Evolutionary conservation across 2,888 invertebrate genomes (phyloP), one percentile per base, ranked within the genome.

Genomic region (Cerastis leucographa): DNA sequence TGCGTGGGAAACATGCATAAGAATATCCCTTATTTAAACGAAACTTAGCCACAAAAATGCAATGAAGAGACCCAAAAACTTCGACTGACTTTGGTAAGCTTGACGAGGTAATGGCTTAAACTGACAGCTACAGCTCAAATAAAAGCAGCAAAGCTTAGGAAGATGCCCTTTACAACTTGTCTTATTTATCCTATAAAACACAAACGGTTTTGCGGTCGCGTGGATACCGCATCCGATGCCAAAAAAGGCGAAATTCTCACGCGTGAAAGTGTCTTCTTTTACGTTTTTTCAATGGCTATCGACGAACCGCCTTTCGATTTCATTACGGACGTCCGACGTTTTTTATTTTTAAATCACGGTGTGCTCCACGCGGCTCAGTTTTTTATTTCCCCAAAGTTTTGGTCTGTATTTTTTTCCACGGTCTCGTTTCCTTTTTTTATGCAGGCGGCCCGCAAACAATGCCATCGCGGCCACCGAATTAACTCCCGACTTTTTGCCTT

Each of bases 231-330:
- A 85, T 74, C 82, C 90, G 86, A 90, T 89, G 91, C 93, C 92
- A 94, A 95, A 96, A 96, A 95, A 93, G 92, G 93, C 94, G 93
- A 95, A 95, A 96, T 94, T 94, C 96, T 95, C 95, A 95, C 96
- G 95, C 96, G 96, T 93, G 96, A 96, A 96, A 96, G 96, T 96
- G 96, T 65, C 84, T 94, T 95, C 95, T 96, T 96, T 96, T 96
- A 95, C 95, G 91, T 96, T 96, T 96, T 96, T 94, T 95, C 95
- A 94, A 92, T 94, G 94, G 96, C 94, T 94, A 96, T 96, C 96
- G 96, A 96, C 96, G 95, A 95, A 96, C 96, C 95, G 93, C 96
- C 96, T 96, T 96, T 96, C 96, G 96, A 96, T 96, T 96, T 96
- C 96, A 96, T 96, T 96, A 96, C 96, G 96, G 94, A 95, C 96